These are phyloP conservation scores for Unio delphinus DNA, from an alignment of 2,888 invertebrate genomes.

Conservation along the genomic window DNA sequence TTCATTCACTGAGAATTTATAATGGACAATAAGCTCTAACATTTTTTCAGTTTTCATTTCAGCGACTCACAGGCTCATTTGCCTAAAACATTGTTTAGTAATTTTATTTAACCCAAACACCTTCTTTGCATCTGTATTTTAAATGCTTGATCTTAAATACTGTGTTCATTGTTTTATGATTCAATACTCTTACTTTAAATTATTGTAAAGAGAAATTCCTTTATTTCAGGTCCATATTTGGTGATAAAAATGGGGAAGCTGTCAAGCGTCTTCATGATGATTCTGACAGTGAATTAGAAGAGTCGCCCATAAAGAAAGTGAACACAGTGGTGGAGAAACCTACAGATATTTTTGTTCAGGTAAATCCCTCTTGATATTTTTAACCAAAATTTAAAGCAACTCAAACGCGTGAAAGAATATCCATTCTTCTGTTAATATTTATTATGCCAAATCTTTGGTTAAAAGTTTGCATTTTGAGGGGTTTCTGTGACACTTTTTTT, in stretches of 20 bases:
- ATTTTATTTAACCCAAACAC: background rate
- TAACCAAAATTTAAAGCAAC: background rate
- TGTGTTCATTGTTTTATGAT: conserved; percentile 1
- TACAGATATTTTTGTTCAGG: conserved; percentile 56
- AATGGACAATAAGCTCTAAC: too few relatives aligned
- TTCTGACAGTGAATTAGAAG: conserved; percentile 55
- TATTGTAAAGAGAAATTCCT: background rate
- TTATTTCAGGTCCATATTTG: conserved; percentile 60
- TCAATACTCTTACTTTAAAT: background rate
- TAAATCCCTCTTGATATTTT: conserved; percentile 13
- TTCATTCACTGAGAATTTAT: too few relatives aligned
- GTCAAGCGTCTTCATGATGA: conserved; percentile 63
- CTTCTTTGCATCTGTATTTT: background rate
- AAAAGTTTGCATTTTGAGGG: too few relatives aligned
- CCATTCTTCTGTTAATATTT: background rate
- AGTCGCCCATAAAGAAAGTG: conserved; percentile 25
- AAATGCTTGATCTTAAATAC: background rate
- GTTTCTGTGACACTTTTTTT: too few relatives aligned
- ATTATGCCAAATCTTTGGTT: too few relatives aligned
- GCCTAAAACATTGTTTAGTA: background rate
- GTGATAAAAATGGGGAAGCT: conserved; percentile 46
- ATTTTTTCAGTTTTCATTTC: too few relatives aligned
- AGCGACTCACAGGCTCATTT: too few relatives aligned
- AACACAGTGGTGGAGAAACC: conserved; percentile 26
- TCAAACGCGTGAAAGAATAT: background rate